Base-by-base conservation (phyloP, 2,797 vertebrate genomes). In the Rhinichthys osculus region DNA sequence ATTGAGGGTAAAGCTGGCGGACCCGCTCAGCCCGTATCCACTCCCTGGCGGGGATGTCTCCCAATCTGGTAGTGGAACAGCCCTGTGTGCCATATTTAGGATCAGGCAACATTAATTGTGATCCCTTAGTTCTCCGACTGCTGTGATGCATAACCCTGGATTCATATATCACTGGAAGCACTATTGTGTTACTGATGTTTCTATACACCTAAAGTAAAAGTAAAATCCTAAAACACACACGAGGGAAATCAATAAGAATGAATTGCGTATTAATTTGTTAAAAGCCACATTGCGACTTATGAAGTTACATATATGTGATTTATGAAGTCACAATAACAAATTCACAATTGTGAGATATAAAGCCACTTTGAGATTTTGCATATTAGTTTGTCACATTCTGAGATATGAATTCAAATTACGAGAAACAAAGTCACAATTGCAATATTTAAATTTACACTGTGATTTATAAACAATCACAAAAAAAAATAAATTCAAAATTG, bases 1-100 rank as follows among this genome's bases (percentile, higher is more conserved):
- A 86, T 86, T 89, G 84, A 88, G 88, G 85, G 73, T 88, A 82
- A 59, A 81, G 21, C 70, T 38, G 70, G 42, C 44, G 42, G 82
- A 77, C 83, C 78, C 52, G 19, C 81, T 6, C 62, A 40, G 50
- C 52, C 67, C 21, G 23, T 35, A 64, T 73, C 67, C 16, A 2
- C 69, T 81, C 57, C 30, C 69, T 73, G 54, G 57, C 16, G 33
- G 8, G 54, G 73, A 81, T 80, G 42, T 79, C 69, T 64, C 54
- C 69, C 69, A n/a, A 23, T 78, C 40, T 64, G 50, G 73, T 84
- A 86, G 77, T 88, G 87, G 87, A 84, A 76, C 82, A 81, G 54
- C 38, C 62, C 59, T 78, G 42, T 81, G 54, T 85, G 71, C 64
- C 50, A 73, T 73, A 76, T 85, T 85, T 77, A 52, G 83, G 52